A percentile compares a stretch with the other conserved stretches of the same genome.
Evolutionary conservation across 2,888 invertebrate genomes (phyloP).

Genomic region (Apeira syringaria): DNA sequence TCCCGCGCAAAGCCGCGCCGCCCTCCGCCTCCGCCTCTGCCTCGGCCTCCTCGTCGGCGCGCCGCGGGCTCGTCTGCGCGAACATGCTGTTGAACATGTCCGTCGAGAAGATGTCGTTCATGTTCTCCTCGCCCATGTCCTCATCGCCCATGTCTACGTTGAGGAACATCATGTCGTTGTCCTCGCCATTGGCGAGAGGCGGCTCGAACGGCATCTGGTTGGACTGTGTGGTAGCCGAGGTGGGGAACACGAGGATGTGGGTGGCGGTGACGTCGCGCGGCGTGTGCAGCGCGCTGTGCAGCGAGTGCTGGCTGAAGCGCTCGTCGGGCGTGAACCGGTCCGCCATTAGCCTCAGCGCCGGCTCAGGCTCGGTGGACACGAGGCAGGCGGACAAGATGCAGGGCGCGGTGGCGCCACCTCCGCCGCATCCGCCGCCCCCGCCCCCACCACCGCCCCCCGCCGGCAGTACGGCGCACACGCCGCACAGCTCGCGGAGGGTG

Average conservation of each 20-base stretch:
- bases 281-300: slow-evolving; percentile 95
- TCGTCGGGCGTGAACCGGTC: slow-evolving; percentile 98
- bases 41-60: slow-evolving; percentile 36
- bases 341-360: slow-evolving; percentile 94
- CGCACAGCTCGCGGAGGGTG: slow-evolving; percentile 95
- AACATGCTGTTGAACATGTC: slow-evolving; percentile 83
- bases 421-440: too few species aligned
- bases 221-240: slow-evolving; percentile 94
- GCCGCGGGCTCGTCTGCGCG: slow-evolving; percentile 38
- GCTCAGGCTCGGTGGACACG: slow-evolving; percentile 96
- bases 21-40: slow-evolving; percentile 43
- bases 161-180: slow-evolving; percentile 74
- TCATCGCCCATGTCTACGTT: slow-evolving; percentile 74
- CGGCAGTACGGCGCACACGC: slow-evolving; percentile 92
- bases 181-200: slow-evolving; percentile 74
- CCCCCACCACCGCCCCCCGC: too few species aligned
- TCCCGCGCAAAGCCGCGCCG: slow-evolving; percentile 37
- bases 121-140: slow-evolving; percentile 86
- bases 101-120: slow-evolving; percentile 85
- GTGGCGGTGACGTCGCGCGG: slow-evolving; percentile 98
- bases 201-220: slow-evolving; percentile 75
- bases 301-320: slow-evolving; percentile 93
- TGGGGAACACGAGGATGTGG: slow-evolving; percentile 99
- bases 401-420: slow-evolving; percentile 89
- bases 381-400: slow-evolving; percentile 99